Conservation (phyloP, 53 echinoderm and acorn worm genomes). For the Stichopus horrens region DNA sequence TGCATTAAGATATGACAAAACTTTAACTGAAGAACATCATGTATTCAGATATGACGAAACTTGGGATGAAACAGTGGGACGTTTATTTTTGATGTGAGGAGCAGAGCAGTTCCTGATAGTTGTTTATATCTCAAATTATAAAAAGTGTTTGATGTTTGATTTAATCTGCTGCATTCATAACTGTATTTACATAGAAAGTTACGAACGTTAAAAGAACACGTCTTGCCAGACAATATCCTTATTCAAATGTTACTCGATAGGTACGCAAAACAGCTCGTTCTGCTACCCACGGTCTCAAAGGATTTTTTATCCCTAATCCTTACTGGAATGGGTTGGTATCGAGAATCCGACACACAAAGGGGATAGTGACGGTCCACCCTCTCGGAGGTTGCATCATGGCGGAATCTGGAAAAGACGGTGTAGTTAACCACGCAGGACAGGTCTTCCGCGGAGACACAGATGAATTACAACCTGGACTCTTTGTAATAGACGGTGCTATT, state of each 20-base stretch:
- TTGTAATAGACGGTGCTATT: conserved; percentile 68
- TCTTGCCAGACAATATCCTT: too few relatives aligned
- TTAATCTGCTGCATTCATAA: too few relatives aligned
- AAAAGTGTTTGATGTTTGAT: too few relatives aligned
- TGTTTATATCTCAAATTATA: too few relatives aligned
- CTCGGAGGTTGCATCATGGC: conserved; percentile 69
- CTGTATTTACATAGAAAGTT: too few relatives aligned
- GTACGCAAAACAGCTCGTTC: conserved; percentile 48
- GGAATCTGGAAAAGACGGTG: conserved; percentile 54
- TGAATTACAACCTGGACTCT: conserved; percentile 47
- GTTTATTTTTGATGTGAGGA: too few relatives aligned
- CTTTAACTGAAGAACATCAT: too few relatives aligned
- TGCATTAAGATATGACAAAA: too few relatives aligned
- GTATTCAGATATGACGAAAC: too few relatives aligned
- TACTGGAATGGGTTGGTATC: conserved; percentile 55
- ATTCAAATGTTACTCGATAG: background rate
- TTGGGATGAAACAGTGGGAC: too few relatives aligned
- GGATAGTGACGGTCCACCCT: conserved; percentile 62
- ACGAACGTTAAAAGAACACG: too few relatives aligned
- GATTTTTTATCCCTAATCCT: conserved; percentile 57
- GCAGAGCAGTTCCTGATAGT: too few relatives aligned
- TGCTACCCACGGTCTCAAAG: conserved; percentile 50
- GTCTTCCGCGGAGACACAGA: conserved; percentile 59
- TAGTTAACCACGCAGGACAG: conserved; percentile 60
- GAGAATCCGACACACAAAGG: conserved; percentile 38